Evolutionary conservation across 2,888 invertebrate species (phyloP).

Genomic region (Microplitis deprimator): DNA sequence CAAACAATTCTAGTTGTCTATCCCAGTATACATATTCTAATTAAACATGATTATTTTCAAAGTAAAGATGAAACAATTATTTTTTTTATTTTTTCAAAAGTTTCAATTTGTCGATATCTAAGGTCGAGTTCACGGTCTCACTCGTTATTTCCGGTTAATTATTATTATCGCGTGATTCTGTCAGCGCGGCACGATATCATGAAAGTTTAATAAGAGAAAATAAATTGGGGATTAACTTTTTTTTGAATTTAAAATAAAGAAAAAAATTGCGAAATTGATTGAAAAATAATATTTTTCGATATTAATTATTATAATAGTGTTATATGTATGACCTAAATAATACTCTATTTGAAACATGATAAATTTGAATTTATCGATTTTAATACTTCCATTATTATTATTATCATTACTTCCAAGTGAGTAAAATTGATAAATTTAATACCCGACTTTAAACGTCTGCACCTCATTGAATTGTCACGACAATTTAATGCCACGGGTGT

Average conservation of each 20-base stretch:
- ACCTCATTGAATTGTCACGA: not conserved
- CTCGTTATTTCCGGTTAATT: not conserved
- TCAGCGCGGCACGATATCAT: not conserved
- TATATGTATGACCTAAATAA: not conserved
- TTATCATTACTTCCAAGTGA: not conserved
- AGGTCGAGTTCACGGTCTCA: constrained; percentile 1
- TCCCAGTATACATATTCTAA: not conserved
- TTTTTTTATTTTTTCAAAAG: not conserved
- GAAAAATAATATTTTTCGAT: not conserved
- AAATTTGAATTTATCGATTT: not conserved
- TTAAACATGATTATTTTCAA: not conserved
- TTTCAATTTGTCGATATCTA: not conserved
- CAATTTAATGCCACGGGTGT: too few relatives aligned
- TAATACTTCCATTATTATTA: not conserved
- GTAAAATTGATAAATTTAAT: not conserved
- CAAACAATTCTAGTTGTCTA: not conserved
- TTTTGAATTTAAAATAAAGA: too few relatives aligned
- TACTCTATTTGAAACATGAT: not conserved
- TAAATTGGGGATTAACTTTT: not conserved
- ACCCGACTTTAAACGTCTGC: not conserved
- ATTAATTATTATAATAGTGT: not conserved
- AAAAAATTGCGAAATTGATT: not conserved
- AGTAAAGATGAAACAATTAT: not conserved
- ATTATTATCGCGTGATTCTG: not conserved
- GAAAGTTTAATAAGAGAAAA: not conserved